These are phyloP conservation scores for Orchestes rusci DNA, from an alignment of 2,888 invertebrate species.

Conservation along the genomic window DNA sequence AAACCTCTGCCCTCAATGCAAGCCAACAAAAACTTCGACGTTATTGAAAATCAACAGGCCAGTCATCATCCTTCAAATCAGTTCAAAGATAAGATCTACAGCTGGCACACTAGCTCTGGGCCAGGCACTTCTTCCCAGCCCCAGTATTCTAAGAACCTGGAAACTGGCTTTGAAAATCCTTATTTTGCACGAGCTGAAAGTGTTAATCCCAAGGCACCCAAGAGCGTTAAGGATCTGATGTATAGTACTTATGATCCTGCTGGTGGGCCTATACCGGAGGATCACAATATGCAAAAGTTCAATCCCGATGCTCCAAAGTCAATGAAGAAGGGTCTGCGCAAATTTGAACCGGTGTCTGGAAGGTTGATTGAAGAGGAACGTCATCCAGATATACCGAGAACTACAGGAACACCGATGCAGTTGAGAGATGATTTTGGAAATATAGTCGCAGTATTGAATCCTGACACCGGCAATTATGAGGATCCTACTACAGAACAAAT, in stretches of 20 bases:
- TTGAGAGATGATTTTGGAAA: no score
- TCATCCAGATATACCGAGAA: not conserved
- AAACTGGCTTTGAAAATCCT: slow-evolving; percentile 23
- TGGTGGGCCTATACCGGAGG: slow-evolving; percentile 16
- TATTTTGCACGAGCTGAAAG: slow-evolving; percentile 17
- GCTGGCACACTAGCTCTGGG: slow-evolving; percentile 15
- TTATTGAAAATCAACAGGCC: slow-evolving; percentile 12
- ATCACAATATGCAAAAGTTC: not conserved
- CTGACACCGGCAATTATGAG: slow-evolving; percentile 3
- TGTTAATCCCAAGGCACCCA: slow-evolving; percentile 26
- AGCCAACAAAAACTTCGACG: slow-evolving; percentile 9
- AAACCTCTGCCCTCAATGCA: slow-evolving; percentile 8
- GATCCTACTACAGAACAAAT: no score
- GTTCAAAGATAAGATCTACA: slow-evolving; percentile 23
- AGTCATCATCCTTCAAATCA: slow-evolving; percentile 14
- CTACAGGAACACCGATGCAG: no score
- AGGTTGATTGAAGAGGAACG: slow-evolving; percentile 1
- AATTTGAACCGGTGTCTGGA: slow-evolving; percentile 6
- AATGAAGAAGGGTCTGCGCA: not conserved
- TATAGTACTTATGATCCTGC: slow-evolving; percentile 29
- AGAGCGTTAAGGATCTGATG: slow-evolving; percentile 29
- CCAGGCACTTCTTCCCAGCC: slow-evolving; percentile 2
- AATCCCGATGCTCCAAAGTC: slow-evolving; percentile 1
- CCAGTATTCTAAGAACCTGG: slow-evolving; percentile 5
- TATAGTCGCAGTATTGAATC: slow-evolving; percentile 2